Base-by-base conservation (phyloP, 2,797 vertebrate genomes). In the Lepilemur septentrionalis region DNA sequence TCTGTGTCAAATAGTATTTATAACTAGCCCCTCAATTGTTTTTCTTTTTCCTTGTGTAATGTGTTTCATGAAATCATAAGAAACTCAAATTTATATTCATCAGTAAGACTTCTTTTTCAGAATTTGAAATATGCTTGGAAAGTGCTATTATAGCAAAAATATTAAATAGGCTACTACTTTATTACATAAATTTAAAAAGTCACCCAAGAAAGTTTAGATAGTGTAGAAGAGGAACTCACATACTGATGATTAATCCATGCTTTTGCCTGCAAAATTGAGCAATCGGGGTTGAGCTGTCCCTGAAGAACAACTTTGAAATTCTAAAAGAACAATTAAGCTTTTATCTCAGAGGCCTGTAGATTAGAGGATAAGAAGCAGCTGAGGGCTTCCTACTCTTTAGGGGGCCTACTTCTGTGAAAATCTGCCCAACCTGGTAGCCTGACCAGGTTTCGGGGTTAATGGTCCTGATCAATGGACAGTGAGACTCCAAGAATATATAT, bases 81-180 rank as follows among this genome's bases (percentile, higher is more conserved):
- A 78, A 93, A 83, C 12, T 75, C 55, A 76, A 89, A 91, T 76
- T 79, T 88, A 69, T 48, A 86, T 88, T 78, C 14, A 46, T 93
- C 13, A 22, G 38, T 87, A 55, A 57, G 32, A 90, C 35, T 15
- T 57, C 22, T 55, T 46, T 50, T 79, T 67, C 15, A 93, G 81
- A 84, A 79, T 81, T 96, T 94, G 46, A 94, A 72, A 79, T 55
- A 90, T 28, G 91, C 61, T 91, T 87, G 80, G 67, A 97, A 96
- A 97, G 83, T 83, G 28, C 12, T 63, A 86, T 86, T 75, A 38
- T 78, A 91, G 28, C 46, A 91, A 88, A 69, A 97, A 65, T 63
- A 50, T 89, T 91, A 84, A 95, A 50, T 52, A 70, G 41, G 32
- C 61, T 86, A 59, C 28, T 11, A 30, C 52, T 79, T 88, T 85